Conservation (phyloP, 2,888 invertebrate species). For the Chaitophorus viminalis region DNA sequence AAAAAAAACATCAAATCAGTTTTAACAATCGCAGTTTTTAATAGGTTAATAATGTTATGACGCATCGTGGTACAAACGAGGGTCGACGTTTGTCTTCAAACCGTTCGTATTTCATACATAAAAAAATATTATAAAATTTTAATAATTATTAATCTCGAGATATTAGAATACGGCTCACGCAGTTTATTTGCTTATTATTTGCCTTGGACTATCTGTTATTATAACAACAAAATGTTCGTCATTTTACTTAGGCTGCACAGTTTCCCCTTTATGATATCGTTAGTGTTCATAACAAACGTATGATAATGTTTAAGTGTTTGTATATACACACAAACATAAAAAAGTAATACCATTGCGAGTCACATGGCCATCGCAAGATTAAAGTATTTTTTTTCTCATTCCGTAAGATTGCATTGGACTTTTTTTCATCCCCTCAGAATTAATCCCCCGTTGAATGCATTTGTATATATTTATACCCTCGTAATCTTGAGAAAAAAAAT, state of each 20-base stretch:
- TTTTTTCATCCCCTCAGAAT: constrained; percentile 7
- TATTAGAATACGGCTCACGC: background rate
- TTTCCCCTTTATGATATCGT: background rate
- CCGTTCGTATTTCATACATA: background rate
- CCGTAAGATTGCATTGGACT: background rate
- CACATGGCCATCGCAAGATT: background rate
- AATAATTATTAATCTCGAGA: background rate
- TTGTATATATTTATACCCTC: constrained; percentile 3
- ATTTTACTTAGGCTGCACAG: background rate
- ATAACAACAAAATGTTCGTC: no score
- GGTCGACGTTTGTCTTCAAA: background rate
- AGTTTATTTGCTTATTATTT: background rate
- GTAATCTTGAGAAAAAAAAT: background rate
- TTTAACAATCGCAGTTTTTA: background rate
- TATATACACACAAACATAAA: background rate
- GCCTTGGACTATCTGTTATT: background rate
- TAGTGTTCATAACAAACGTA: background rate
- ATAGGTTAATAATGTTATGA: background rate
- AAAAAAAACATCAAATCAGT: background rate
- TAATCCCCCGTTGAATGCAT: constrained; percentile 10
- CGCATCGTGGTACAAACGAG: background rate
- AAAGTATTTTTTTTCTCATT: constrained; percentile 19
- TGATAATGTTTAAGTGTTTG: background rate
- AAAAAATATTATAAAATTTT: background rate
- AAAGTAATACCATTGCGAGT: constrained; percentile 13